Percentiles rank a stretch among this genome's conserved stretches.
These are phyloP conservation scores for Myocastor coypus DNA, from an alignment of 2,113 vertebrate species.

Conservation along the genomic window DNA sequence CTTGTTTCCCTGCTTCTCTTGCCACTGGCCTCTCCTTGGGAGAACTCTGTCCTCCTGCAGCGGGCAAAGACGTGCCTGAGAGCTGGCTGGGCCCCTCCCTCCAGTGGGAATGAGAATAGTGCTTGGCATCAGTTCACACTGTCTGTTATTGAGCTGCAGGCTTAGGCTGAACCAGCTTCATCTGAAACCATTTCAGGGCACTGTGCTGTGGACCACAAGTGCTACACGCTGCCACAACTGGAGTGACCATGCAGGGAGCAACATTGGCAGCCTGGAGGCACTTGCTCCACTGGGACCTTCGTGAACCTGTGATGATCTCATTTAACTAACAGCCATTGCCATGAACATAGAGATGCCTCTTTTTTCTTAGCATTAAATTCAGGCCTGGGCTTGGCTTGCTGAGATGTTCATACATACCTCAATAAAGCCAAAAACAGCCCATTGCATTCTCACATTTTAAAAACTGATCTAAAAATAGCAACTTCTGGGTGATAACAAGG, in stretches of 20 bases:
- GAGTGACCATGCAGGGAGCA: background rate
- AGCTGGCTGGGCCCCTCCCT: background rate
- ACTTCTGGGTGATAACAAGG: background rate
- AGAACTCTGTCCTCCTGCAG: background rate
- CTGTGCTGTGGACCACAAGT: background rate
- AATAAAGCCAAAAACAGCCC: background rate
- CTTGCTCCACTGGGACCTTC: background rate
- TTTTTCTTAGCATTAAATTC: background rate
- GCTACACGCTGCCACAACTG: accelerated
- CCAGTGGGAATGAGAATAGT: background rate
- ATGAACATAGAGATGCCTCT: background rate
- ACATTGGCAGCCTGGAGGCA: background rate
- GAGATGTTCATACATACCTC: background rate
- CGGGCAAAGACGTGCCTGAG: accelerated
- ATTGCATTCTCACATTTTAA: accelerated
- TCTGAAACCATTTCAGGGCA: too few relatives aligned
- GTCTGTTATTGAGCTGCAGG: accelerated
- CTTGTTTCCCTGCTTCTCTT: background rate
- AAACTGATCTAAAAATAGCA: background rate
- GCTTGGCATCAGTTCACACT: accelerated
- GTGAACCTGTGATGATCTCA: too few relatives aligned
- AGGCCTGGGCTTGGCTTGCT: background rate
- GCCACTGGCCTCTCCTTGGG: background rate
- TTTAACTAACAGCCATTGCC: background rate
- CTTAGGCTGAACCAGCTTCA: background rate